Evolutionary conservation across 92 coral and sea anemone genomes (phyloP).

Genomic region (Hydrozoanthus gracilis): DNA sequence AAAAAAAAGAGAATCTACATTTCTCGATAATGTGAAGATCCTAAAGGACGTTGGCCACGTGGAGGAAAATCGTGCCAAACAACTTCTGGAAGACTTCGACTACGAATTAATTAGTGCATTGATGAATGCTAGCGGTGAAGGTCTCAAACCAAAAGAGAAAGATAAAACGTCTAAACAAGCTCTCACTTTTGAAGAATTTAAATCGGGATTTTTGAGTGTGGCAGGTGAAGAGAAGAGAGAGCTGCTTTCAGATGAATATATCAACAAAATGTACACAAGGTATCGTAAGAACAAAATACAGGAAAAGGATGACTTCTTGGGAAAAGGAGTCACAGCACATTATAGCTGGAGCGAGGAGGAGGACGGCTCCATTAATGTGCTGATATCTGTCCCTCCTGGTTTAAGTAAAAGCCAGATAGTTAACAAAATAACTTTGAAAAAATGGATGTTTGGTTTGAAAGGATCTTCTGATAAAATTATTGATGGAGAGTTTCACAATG

Average conservation of each 20-base stretch:
- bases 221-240: conserved; percentile 69
- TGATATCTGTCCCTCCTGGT: conserved; percentile 75
- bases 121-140: conserved; percentile 65
- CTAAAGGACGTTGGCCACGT: conserved; percentile 62
- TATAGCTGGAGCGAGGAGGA: conserved; percentile 90
- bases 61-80: conserved; percentile 64
- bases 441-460: conserved; percentile 77
- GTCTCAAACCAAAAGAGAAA: conserved; percentile 46
- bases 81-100: conserved; percentile 56
- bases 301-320: conserved; percentile 68
- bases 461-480: conserved; percentile 63
- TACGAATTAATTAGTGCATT: conserved; percentile 79
- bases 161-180: conserved; percentile 47
- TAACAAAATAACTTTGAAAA: conserved; percentile 70
- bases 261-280: conserved; percentile 78
- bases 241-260: conserved; percentile 77
- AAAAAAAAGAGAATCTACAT: conserved; percentile 28
- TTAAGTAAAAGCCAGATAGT: conserved; percentile 64
- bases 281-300: conserved; percentile 74
- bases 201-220: conserved; percentile 73
- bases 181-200: conserved; percentile 80
- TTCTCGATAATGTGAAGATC: conserved; percentile 63
- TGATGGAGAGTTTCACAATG: conserved; percentile 80
- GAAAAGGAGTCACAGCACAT: conserved; percentile 72
- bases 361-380: conserved; percentile 77